These are phyloP conservation scores for Chaetorhynchus papuensis DNA, from an alignment of 2,113 vertebrate genomes.

Conservation along the genomic window DNA sequence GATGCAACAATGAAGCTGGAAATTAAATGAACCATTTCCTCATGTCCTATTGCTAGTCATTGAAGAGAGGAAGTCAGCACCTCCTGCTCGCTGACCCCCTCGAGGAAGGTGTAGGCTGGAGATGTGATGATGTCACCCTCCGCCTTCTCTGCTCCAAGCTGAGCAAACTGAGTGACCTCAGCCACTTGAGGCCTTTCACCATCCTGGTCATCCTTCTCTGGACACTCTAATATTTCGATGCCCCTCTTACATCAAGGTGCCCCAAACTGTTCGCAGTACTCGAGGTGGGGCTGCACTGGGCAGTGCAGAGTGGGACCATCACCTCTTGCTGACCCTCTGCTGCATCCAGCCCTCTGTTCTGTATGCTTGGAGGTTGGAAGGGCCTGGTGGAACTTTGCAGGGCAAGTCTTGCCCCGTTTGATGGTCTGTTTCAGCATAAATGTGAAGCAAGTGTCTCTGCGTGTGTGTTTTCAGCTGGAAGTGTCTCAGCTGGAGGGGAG, in stretches of 20 bases:
- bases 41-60: fast-evolving
- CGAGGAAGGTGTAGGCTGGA: neutral
- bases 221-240: fast-evolving
- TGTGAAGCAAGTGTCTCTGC: neutral
- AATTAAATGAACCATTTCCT: neutral
- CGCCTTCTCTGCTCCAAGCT: neutral
- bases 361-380: neutral
- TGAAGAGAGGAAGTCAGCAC: neutral
- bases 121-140: neutral
- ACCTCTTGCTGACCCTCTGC: neutral
- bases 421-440: neutral
- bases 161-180: neutral
- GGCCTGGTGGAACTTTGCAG: neutral
- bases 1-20: neutral
- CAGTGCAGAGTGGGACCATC: neutral
- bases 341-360: neutral
- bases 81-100: fast-evolving
- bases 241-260: neutral
- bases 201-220: neutral
- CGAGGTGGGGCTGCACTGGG: neutral
- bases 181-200: neutral
- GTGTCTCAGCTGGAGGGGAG: constrained; percentile 97
- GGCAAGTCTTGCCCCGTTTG: neutral
- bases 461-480: constrained; percentile 78
- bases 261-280: neutral